Evolutionary conservation across 2,113 vertebrate genomes (phyloP), one percentile per base, ranked within the genome.

Genomic region (Oreamnos americanus): DNA sequence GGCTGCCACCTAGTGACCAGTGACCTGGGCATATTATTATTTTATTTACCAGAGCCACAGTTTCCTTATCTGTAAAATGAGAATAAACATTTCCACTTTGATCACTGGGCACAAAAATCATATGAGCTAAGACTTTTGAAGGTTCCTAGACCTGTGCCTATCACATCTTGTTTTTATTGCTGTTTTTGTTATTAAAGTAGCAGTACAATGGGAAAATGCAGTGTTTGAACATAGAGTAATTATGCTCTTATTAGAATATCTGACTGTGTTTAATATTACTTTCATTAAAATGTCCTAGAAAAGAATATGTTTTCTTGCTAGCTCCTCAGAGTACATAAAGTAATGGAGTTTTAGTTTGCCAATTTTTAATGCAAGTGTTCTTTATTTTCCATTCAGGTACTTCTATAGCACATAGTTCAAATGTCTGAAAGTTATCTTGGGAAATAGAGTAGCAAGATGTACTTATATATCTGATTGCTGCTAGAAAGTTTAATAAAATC

Each of bases 141-240:
- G 15, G 9, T 84, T 83, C 55, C 57, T 71, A 84, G 79, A 62
- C 16, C 2, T 87, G 19, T 87, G 25, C n/a, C 17, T 83, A 23
- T 85, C 17, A 71, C 26, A 64, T 92, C n/a, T 90, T 87, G n/a
- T 83, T 85, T 67, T 89, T 62, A 88, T 84, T 93, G 30, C 57
- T 93, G n/a, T 90, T 93, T 90, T n/a, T 89, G 51, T 94, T 97
- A 83, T 95, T 82, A 92, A 95, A 86, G 62, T 85, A 78, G 28
- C 28, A 89, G 15, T 12, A 8, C 17, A 51, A 16, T 82, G 36
- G 23, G 26, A 95, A 76, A 60, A 86, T 47, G 47, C n/a, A 53
- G 53, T 58, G 25, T 96, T 91, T 83, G 30, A 96, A n/a, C 23
- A 55, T 10, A 82, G 78, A 92, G 45, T 74, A 90, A 43, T 39